These are phyloP conservation scores for Lutjanus campechanus DNA, from an alignment of 2,797 vertebrate genomes.

Conservation along the genomic window DNA sequence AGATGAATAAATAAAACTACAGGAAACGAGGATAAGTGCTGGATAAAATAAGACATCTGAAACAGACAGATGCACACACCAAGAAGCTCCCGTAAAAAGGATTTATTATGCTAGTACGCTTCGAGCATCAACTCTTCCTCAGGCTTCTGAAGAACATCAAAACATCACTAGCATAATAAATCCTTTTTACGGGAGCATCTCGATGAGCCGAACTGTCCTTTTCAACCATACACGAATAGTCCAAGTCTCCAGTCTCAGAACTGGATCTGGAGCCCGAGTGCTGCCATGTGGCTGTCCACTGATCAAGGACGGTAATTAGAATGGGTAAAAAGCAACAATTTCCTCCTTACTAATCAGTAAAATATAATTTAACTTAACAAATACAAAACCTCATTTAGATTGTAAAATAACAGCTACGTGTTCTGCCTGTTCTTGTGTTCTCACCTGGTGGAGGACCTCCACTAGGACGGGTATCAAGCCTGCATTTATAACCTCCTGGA, in stretches of 20 bases:
- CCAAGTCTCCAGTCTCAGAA: background rate
- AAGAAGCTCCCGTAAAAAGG: too few relatives aligned
- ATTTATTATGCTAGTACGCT: too few relatives aligned
- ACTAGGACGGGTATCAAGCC: slow-evolving; percentile 92
- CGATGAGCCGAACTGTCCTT: too few relatives aligned
- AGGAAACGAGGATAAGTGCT: too few relatives aligned
- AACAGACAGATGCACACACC: too few relatives aligned
- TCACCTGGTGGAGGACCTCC: slow-evolving; percentile 91
- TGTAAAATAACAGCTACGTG: background rate
- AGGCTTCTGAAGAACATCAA: too few relatives aligned
- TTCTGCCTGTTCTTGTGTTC: slow-evolving; percentile 4
- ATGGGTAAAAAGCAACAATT: too few relatives aligned
- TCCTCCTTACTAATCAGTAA: background rate
- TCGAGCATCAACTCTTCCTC: too few relatives aligned
- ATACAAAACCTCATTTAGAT: background rate
- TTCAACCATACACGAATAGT: background rate
- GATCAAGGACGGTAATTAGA: background rate
- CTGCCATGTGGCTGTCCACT: background rate
- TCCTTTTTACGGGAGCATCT: too few relatives aligned
- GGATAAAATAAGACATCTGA: too few relatives aligned
- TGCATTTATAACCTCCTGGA: slow-evolving; percentile 93
- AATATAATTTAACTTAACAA: background rate
- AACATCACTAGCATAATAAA: too few relatives aligned
- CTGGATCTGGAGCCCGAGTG: background rate
- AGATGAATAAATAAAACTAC: too few relatives aligned